Evolutionary conservation across 2,113 vertebrate genomes (phyloP).

Genomic region (Archocentrus centrarchus): DNA sequence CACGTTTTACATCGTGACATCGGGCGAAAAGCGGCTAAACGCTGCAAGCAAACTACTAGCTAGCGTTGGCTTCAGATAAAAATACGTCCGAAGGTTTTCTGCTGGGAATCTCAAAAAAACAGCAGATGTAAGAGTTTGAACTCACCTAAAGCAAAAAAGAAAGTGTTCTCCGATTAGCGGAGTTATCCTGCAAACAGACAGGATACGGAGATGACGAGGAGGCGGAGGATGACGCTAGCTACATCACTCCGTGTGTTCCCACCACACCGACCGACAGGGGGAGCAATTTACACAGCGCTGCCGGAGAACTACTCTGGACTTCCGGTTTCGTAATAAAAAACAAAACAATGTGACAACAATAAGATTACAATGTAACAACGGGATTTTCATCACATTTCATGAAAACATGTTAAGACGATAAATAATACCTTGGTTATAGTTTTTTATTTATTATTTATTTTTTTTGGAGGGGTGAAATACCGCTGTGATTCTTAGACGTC

Average conservation of each 20-base stretch:
- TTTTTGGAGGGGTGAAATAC: not conserved
- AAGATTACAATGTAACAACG: too few species aligned
- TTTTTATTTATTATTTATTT: too few species aligned
- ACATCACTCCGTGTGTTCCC: not conserved
- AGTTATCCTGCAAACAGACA: slow-evolving; percentile 39
- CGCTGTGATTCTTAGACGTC: not conserved
- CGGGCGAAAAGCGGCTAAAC: not conserved
- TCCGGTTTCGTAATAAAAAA: not conserved
- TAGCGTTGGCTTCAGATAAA: slow-evolving; percentile 19
- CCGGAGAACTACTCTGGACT: not conserved
- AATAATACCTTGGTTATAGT: rapidly evolving
- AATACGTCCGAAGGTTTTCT: not conserved
- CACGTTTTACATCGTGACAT: not conserved
- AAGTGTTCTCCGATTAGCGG: slow-evolving; percentile 20
- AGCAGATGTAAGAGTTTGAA: not conserved
- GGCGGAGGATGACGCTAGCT: not conserved
- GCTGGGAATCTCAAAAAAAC: not conserved
- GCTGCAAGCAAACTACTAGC: not conserved
- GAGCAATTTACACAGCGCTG: not conserved
- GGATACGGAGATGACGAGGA: not conserved
- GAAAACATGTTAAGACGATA: not conserved
- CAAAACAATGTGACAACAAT: not conserved
- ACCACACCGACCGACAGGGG: slow-evolving; percentile 27
- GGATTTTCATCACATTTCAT: not conserved
- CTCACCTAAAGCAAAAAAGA: slow-evolving; percentile 55